Base-by-base conservation (phyloP, 2,113 vertebrate species). In the Nycticorax nycticorax region DNA sequence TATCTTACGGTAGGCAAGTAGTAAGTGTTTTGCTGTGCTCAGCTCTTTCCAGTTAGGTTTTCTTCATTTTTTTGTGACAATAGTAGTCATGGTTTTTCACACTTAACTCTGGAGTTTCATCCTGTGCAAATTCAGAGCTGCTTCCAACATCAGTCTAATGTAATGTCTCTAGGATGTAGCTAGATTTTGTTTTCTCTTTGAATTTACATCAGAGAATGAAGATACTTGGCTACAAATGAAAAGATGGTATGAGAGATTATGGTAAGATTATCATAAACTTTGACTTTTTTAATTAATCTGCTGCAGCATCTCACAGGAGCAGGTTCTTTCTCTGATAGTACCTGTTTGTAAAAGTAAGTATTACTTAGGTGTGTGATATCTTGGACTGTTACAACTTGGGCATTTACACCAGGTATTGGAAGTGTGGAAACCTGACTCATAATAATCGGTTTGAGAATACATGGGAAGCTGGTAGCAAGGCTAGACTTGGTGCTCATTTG, bases 391-490 rank as follows among this genome's bases (percentile, higher is more conserved):
- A 14, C 6, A 67, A 24, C 19, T 41, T 47, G 39, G 10, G 3
- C 21, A 39, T 81, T 92, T 80, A 35, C 6, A 43, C 4, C 21
- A 74, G 45, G 8, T 76, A 52, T 35, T 62, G 14, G 39, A 74
- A 33, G 12, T 32, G 28, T 66, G 35, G 41, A 84, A 64, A 74
- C 45, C 12, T 79, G 20, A 33, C 33, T 83, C 1, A 0, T 37
- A 53, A 18, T 41, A 55, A 32, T 12, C 28, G 41, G 6, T 10
- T 26, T 45, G 23, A 77, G 52, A 57, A 52, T 24, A 74, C 33
- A 27, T 0, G 0, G 47, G 14, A 57, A 89, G 6, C 16, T 50
- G 14, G 28, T 45, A 24, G 27, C 18, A 48, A 68, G 59, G n/a
- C 8, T 20, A 69, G 57, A 22, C 11, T 35, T 55, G 12, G 53